These are phyloP conservation scores for Lithophane socia DNA, from an alignment of 2,888 invertebrate species.

Conservation along the genomic window DNA sequence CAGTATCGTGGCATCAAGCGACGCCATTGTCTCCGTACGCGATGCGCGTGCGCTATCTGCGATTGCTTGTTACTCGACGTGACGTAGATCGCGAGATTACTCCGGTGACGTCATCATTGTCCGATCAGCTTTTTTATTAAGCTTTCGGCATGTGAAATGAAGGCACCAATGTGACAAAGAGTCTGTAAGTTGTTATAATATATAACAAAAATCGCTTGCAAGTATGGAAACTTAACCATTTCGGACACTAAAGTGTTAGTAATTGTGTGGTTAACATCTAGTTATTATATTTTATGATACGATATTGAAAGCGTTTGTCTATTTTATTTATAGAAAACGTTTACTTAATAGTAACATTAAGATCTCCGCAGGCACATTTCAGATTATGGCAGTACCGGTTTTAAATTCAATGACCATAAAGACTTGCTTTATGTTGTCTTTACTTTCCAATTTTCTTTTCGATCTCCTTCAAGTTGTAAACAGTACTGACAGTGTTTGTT, in stretches of 20 bases:
- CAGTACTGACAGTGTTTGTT: too few species aligned
- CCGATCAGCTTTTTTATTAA: conserved; percentile 40
- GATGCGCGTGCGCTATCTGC: conserved; percentile 84
- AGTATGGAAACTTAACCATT: conserved; percentile 1
- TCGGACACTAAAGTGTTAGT: conserved; percentile 2
- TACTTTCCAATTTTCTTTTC: conserved; percentile 39
- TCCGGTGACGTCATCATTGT: conserved; percentile 70
- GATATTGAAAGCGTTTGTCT: conserved; percentile 25
- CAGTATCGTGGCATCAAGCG: conserved; percentile 72
- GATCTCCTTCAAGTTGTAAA: neutral
- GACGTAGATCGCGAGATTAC: conserved; percentile 82
- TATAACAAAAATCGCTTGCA: neutral
- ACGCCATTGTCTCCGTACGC: conserved; percentile 76
- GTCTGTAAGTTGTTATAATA: neutral
- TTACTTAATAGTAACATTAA: conserved; percentile 52
- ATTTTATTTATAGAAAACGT: conserved; percentile 46
- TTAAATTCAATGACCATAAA: conserved; percentile 23
- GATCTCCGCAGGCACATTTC: conserved; percentile 36
- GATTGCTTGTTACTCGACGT: conserved; percentile 76
- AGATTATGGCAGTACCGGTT: conserved; percentile 34
- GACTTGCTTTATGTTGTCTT: conserved; percentile 1
- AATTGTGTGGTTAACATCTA: conserved; percentile 32
- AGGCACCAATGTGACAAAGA: conserved; percentile 4
- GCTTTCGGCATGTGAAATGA: conserved; percentile 20
- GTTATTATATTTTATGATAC: conserved; percentile 9